phyloP scores from a whole-genome alignment of 2,797 vertebrate species.

The Chelon labrosus region DNA sequence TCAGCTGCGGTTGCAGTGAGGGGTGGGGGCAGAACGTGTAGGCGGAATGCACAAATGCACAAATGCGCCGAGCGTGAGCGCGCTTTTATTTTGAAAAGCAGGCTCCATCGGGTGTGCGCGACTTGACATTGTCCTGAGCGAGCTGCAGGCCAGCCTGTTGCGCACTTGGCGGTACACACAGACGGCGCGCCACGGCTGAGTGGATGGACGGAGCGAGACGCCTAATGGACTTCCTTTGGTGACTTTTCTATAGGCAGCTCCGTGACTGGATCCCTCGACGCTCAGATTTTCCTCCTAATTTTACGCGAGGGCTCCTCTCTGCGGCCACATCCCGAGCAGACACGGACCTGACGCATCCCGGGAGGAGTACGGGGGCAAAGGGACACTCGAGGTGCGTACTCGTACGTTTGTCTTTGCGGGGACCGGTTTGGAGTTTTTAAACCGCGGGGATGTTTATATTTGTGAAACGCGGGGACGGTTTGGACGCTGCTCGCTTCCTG shows the following conservation, averaged over 20 bases:
- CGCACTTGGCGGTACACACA: constrained; percentile 50
- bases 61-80: too few relatives aligned
- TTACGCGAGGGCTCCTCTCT: not conserved
- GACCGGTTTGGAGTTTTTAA: not conserved
- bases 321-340: constrained; percentile 18
- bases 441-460: not conserved
- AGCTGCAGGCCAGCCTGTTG: constrained; percentile 52
- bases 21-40: too few relatives aligned
- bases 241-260: not conserved
- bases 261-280: constrained; percentile 26
- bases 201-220: constrained; percentile 13
- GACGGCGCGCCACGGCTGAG: constrained; percentile 10
- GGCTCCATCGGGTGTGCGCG: constrained; percentile 7
- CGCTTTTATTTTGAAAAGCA: constrained; percentile 67
- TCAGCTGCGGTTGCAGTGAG: too few relatives aligned
- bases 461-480: constrained; percentile 15
- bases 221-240: constrained; percentile 22
- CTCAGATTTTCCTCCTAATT: not conserved
- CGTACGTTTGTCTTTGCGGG: not conserved
- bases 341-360: constrained; percentile 35
- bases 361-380: constrained; percentile 2
- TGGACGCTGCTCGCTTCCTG: not conserved
- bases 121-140: constrained; percentile 19
- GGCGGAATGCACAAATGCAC: too few relatives aligned
- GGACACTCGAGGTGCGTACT: constrained; percentile 47